A percentile compares a stretch with the other conserved stretches of the same genome.
Conservation (phyloP, 2,888 invertebrate species). For the Ommatoiulus sabulosus region DNA sequence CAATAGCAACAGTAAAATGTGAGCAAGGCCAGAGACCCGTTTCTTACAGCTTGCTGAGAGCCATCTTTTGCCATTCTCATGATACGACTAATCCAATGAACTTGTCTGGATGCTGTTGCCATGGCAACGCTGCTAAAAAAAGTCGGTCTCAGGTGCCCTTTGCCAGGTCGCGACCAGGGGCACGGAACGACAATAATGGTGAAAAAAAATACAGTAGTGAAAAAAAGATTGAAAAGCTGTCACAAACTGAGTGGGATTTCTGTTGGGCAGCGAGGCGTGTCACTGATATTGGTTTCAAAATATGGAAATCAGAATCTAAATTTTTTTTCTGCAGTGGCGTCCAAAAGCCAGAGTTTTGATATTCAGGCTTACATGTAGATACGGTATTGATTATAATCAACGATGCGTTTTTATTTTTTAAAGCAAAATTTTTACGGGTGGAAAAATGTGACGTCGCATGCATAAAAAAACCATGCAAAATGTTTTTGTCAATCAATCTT, state of each 20-base stretch:
- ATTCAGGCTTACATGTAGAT: neutral
- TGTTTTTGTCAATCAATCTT: too few relatives aligned
- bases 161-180: neutral
- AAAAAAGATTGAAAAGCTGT: constrained; percentile 2
- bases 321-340: neutral
- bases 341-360: neutral
- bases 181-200: neutral
- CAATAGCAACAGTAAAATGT: neutral
- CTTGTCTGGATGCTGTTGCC: constrained; percentile 24
- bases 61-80: neutral
- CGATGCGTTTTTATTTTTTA: too few relatives aligned
- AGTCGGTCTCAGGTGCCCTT: neutral
- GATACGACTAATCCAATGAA: constrained; percentile 9
- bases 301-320: neutral
- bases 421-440: too few relatives aligned
- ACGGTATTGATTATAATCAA: too few relatives aligned
- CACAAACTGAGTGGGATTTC: neutral
- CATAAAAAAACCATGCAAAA: too few relatives aligned
- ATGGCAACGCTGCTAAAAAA: neutral
- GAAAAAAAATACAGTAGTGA: neutral
- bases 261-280: neutral
- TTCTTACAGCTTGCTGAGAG: neutral
- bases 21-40: neutral
- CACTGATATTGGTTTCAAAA: neutral
- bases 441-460: too few relatives aligned